phyloP scores from a whole-genome alignment of 2,113 vertebrate genomes.

The Malaclemys terrapin region DNA sequence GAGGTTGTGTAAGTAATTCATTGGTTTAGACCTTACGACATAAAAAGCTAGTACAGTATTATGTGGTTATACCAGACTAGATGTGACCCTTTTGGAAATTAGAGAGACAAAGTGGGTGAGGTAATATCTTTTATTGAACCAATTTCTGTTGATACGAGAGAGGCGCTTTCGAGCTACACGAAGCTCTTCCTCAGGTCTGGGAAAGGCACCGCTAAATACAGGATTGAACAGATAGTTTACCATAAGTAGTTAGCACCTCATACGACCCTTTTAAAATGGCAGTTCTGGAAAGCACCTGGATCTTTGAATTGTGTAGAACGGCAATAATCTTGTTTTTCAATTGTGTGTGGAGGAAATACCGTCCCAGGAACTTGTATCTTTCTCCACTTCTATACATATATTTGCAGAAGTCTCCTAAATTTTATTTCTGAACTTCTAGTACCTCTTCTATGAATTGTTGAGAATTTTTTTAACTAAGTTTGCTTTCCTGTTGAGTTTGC shows the following conservation, averaged over 20 bases:
- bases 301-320: not conserved
- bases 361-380: not conserved
- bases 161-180: not conserved
- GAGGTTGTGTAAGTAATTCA: not conserved
- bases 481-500: not conserved
- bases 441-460: not conserved
- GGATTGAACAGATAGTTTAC: not conserved
- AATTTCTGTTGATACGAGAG: not conserved
- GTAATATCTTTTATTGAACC: not conserved
- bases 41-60: not conserved
- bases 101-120: not conserved
- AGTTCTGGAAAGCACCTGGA: not conserved
- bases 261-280: not conserved
- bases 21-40: not conserved
- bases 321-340: not conserved
- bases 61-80: not conserved
- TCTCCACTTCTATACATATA: not conserved
- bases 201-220: not conserved
- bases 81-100: not conserved
- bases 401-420: not conserved
- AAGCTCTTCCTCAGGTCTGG: not conserved
- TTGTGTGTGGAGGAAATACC: not conserved
- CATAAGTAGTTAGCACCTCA: not conserved
- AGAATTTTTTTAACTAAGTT: not conserved
- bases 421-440: not conserved